Conservation (phyloP, 1,140 invertebrate genomes). For the Drosophila saltans region DNA sequence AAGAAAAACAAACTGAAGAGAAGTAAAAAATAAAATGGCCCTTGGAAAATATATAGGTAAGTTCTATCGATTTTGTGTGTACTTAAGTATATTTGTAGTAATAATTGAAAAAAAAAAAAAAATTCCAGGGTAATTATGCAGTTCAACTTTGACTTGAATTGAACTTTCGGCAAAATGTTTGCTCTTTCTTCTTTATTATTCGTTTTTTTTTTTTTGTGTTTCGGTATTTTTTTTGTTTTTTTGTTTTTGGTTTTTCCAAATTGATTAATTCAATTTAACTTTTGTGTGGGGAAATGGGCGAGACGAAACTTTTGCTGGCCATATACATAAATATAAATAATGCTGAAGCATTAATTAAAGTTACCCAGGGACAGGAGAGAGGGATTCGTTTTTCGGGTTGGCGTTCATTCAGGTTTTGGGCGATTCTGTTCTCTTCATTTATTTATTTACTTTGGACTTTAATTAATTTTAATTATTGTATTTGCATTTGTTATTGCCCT, state of each 20-base stretch:
- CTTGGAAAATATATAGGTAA: too few relatives aligned
- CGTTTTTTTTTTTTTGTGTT: constrained; percentile 22
- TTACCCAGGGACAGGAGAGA: constrained; percentile 4
- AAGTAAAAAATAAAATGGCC: too few relatives aligned
- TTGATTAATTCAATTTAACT: constrained; percentile 75
- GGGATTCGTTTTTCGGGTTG: neutral
- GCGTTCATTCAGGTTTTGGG: neutral
- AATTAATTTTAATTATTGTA: constrained; percentile 78
- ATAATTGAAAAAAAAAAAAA: neutral
- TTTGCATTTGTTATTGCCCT: constrained; percentile 61
- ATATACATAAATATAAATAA: constrained; percentile 57
- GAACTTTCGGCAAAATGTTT: constrained; percentile 6
- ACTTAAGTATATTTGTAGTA: too few relatives aligned
- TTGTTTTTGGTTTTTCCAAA: constrained; percentile 31
- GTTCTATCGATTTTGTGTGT: too few relatives aligned
- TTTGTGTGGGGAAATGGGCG: constrained; percentile 46
- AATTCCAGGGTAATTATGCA: constrained; percentile 4
- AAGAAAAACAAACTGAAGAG: too few relatives aligned
- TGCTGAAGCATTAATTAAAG: constrained; percentile 73
- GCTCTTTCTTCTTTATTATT: constrained; percentile 9
- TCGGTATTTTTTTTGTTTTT: neutral
- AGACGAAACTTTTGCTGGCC: constrained; percentile 42
- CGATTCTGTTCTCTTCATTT: constrained; percentile 40
- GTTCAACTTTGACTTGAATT: constrained; percentile 1
- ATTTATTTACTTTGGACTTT: constrained; percentile 67